Evolutionary conservation across 2,113 vertebrate species (phyloP).

Genomic region (Cyrtonyx montezumae): DNA sequence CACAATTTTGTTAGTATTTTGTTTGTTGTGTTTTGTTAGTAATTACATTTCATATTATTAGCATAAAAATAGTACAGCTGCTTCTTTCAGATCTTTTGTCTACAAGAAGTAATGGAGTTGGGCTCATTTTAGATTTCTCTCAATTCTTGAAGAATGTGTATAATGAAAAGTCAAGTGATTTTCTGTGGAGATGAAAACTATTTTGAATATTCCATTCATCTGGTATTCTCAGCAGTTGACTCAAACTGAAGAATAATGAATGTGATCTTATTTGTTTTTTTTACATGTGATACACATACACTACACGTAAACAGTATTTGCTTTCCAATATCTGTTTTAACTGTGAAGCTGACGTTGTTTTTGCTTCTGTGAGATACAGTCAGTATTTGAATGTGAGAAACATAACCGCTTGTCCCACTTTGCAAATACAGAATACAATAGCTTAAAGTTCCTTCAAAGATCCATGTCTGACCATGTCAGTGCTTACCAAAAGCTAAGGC

Average conservation of each 20-base stretch:
- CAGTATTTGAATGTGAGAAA: not conserved
- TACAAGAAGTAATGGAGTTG: not conserved
- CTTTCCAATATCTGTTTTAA: not conserved
- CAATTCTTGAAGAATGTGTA: not conserved
- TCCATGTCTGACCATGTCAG: not conserved
- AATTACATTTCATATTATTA: not conserved
- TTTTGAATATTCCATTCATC: not conserved
- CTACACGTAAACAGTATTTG: rapidly evolving
- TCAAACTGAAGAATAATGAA: not conserved
- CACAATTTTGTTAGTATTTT: too few relatives aligned
- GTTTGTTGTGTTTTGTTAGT: not conserved
- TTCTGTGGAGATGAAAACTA: not conserved
- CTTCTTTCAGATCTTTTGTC: not conserved
- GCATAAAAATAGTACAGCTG: not conserved
- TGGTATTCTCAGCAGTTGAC: not conserved
- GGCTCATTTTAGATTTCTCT: not conserved
- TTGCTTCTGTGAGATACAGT: not conserved
- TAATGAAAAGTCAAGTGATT: not conserved
- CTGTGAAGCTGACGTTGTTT: not conserved
- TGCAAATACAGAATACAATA: not conserved
- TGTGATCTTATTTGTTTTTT: not conserved
- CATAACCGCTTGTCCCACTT: not conserved
- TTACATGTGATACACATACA: not conserved
- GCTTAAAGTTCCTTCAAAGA: not conserved
- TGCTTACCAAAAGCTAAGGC: not conserved